Evolutionary conservation across 2,888 invertebrate species (phyloP).

Genomic region (Dicyrtoma fusca): DNA sequence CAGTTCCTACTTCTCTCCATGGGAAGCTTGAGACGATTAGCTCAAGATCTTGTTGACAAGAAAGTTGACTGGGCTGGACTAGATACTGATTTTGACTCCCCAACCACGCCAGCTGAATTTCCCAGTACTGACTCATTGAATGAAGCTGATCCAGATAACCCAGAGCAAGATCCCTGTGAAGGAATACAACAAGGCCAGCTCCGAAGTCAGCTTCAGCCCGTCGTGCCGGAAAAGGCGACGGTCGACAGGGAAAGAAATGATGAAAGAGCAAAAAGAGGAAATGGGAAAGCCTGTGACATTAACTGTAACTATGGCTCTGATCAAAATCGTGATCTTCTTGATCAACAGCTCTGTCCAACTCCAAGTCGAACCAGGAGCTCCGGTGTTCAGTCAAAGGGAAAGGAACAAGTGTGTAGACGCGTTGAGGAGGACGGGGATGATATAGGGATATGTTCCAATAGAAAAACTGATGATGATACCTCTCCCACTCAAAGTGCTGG

Average conservation of each 20-base stretch:
- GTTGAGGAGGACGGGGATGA: neutral
- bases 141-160: neutral
- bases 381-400: too few species aligned
- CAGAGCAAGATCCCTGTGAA: neutral
- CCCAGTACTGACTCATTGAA: too few species aligned
- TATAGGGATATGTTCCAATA: neutral
- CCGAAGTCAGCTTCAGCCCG: too few species aligned
- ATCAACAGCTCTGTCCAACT: neutral
- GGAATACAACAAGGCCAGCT: neutral
- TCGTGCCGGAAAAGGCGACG: neutral
- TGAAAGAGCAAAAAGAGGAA: constrained; percentile 8
- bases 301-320: neutral
- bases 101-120: neutral
- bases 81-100: constrained; percentile 26
- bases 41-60: constrained; percentile 49
- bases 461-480: too few species aligned
- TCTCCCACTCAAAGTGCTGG: too few species aligned
- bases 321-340: constrained; percentile 33
- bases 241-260: neutral
- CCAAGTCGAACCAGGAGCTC: neutral
- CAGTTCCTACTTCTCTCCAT: constrained; percentile 54
- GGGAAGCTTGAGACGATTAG: constrained; percentile 51
- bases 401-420: too few species aligned
- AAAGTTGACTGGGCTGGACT: constrained; percentile 44
- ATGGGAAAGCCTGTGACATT: neutral